These are phyloP conservation scores for Monopis laevigella DNA, from an alignment of 2,888 invertebrate genomes.

Conservation along the genomic window DNA sequence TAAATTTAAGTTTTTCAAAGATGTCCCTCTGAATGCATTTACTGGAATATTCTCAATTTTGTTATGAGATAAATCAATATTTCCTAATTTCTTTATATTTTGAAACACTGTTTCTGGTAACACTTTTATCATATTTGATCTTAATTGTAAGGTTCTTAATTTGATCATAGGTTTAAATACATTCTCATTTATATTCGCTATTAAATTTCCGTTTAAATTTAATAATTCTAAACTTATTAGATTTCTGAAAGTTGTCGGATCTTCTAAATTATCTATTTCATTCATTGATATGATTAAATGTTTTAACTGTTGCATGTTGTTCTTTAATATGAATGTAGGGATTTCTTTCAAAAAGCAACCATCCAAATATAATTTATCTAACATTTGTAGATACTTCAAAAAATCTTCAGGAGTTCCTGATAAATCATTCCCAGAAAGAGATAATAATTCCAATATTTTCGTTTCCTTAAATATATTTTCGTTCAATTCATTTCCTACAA, in stretches of 20 bases:
- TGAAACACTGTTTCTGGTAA: slow-evolving; percentile 37
- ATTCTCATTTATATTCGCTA: slow-evolving; percentile 32
- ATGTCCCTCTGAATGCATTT: slow-evolving; percentile 36
- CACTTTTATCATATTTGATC: slow-evolving; percentile 33
- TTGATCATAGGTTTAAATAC: slow-evolving; percentile 35
- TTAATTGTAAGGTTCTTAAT: slow-evolving; percentile 33
- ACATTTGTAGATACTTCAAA: slow-evolving; percentile 25
- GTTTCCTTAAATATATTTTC: slow-evolving; percentile 29
- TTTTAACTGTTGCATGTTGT: slow-evolving; percentile 37
- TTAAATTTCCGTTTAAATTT: slow-evolving; percentile 35
- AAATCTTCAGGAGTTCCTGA: slow-evolving; percentile 27
- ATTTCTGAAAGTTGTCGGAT: slow-evolving; percentile 26
- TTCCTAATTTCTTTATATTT: slow-evolving; percentile 30
- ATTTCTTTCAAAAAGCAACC: slow-evolving; percentile 33
- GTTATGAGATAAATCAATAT: slow-evolving; percentile 41
- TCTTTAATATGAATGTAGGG: slow-evolving; percentile 31
- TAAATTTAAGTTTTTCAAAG: slow-evolving; percentile 39
- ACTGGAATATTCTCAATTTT: slow-evolving; percentile 34
- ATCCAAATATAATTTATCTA: slow-evolving; percentile 33
- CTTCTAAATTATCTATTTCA: slow-evolving; percentile 29
- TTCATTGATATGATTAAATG: slow-evolving; percentile 36
- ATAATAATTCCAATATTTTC: slow-evolving; percentile 27
- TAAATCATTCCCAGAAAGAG: slow-evolving; percentile 40
- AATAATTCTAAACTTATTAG: slow-evolving; percentile 35
- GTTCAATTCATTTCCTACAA: slow-evolving; percentile 29